Conservation (phyloP, 2,113 vertebrate genomes). For the Burhinus oedicnemus region DNA sequence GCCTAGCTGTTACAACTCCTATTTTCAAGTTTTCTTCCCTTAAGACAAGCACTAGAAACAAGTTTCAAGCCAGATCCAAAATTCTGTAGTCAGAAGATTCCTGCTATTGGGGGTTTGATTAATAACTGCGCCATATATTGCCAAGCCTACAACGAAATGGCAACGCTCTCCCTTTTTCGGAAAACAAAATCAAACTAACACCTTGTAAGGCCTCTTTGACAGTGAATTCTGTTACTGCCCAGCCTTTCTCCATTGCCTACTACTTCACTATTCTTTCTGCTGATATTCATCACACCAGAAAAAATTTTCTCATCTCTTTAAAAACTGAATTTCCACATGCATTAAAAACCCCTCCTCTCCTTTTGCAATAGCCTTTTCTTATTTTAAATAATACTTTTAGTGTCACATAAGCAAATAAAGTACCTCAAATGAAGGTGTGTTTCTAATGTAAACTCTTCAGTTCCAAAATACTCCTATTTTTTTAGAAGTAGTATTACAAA, state of each 20-base stretch:
- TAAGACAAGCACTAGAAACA: conserved; percentile 15
- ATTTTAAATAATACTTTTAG: neutral
- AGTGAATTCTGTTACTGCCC: neutral
- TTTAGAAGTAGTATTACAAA: neutral
- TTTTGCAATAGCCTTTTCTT: neutral
- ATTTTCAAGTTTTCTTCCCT: conserved; percentile 18
- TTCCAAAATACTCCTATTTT: neutral
- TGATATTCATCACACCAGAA: neutral
- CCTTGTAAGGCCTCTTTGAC: neutral
- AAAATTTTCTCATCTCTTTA: neutral
- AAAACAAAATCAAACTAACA: neutral
- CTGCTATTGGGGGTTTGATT: neutral
- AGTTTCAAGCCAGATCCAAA: conserved; percentile 10
- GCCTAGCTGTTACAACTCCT: neutral
- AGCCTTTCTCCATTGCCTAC: neutral
- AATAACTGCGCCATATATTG: neutral
- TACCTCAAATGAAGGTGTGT: neutral
- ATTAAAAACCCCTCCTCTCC: neutral
- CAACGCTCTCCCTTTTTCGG: neutral
- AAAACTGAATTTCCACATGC: neutral
- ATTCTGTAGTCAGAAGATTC: neutral
- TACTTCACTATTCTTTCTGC: neutral
- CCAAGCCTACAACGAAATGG: neutral
- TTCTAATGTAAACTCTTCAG: neutral
- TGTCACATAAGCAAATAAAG: neutral